Base-by-base conservation (phyloP, 2,113 vertebrate species). In the Stegastes partitus region DNA sequence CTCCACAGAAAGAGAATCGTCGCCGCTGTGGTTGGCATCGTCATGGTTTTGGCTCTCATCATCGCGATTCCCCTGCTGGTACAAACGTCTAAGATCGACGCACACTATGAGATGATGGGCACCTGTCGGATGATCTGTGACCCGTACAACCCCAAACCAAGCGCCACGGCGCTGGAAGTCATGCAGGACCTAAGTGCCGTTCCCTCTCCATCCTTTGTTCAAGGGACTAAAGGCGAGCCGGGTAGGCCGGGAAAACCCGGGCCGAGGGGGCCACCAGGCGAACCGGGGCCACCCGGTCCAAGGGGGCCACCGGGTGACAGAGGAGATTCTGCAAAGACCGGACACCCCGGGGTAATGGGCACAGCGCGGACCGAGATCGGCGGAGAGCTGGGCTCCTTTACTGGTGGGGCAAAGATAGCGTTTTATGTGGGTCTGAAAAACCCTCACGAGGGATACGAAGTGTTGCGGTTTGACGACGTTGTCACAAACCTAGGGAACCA, bases 351-450 rank as follows among this genome's bases (percentile, higher is more conserved):
- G 8, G 63, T 93, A 15, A 76, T 86, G 56, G 88, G 93, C 0
- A 93, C 94, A 0, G 93, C 93, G 19, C 91, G 89, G 28, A 94
- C 90, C 34, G 87, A 95, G 55, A 94, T 94, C 0, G 91, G 92
- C 0, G 94, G 92, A 8, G 95, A 95, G 1, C 68, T 93, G 69
- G 93, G 91, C 56, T 88, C 95, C 0, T 90, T 93, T 42, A 92
- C 95, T 63, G 93, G 89, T 2, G 93, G 91, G 39, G 92, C 94
- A 34, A 96, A 95, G 91, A 96, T 97, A 26, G 96, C 96, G 2
- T 97, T 98, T 90, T 97, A 97, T 55, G 96, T 97, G 82, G 97
- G 97, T 42, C 94, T 98, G 58, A 98, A 97, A 87, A 97, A 96
- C 77, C 97, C 96, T 0, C 94, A 95, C 42, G 94, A 95, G 66